Base-by-base conservation (phyloP, 1,140 invertebrate genomes). In the Dreissena polymorpha region DNA sequence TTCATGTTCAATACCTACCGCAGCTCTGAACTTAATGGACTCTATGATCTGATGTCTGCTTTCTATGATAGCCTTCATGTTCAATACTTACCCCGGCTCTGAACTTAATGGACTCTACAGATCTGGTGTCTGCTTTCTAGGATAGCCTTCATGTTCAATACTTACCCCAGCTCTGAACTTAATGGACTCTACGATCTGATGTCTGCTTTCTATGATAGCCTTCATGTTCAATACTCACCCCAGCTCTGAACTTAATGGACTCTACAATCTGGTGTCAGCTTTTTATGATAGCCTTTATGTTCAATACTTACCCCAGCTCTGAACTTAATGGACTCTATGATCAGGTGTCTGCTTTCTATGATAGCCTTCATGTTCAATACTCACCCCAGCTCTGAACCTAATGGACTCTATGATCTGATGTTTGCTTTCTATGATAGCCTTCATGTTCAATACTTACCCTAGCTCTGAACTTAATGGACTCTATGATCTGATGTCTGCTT, bases 341-440 rank as follows among this genome's bases (percentile, higher is more conserved):
- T 94, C 91, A 97, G 97, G 82, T 96, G 95, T 71, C 95, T 94
- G 7, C 95, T 94, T 76, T 97, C 96, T 85, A 94, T 93, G 57
- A 97, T 92, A 16, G 93, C 91, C 81, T 89, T 90, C 70, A n/a
- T n/a, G n/a, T n/a, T n/a, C n/a, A n/a, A n/a, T n/a, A n/a, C n/a
- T n/a, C n/a, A n/a, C n/a, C n/a, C 86, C 84, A 64, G 95, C 94
- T 68, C 96, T 93, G 60, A 96, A 91, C 88, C 95, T 96, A 13
- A 96, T 94, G 0, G 95, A 95, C 86, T 97, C 96, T 10, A 96
- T 92, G 68, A 96, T 94, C 91, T 97, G 97, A 82, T 96, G 95
- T 71, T 95, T 94, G 7, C 95, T 94, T 76, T 97, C 96, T 85
- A 94, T 93, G 57, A 97, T 92, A 16, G 93, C 91, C 81, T 89